A percentile compares a stretch with the other conserved stretches of the same genome.
These are phyloP conservation scores for Bubo blakistoni DNA, from an alignment of 2,113 vertebrate species.

Conservation along the genomic window DNA sequence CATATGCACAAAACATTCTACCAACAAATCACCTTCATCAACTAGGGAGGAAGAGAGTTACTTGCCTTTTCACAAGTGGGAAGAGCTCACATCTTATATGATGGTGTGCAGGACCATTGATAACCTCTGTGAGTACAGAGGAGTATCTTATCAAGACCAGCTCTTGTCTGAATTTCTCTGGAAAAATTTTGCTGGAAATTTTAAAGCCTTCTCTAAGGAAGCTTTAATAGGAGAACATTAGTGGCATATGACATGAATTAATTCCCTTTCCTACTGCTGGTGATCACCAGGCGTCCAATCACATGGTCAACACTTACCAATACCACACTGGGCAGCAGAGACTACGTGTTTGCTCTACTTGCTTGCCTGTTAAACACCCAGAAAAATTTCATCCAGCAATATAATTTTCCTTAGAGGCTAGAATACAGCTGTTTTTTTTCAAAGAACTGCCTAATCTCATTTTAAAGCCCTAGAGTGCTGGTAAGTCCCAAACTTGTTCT, in stretches of 20 bases:
- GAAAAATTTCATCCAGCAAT: not conserved
- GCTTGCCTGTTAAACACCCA: not conserved
- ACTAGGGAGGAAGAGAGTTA: not conserved
- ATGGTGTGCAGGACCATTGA: not conserved
- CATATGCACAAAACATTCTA: not conserved
- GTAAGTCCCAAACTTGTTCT: not conserved
- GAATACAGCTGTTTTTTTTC: not conserved
- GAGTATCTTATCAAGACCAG: not conserved
- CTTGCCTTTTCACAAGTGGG: not conserved
- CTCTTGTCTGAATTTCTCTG: not conserved
- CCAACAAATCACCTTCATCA: not conserved
- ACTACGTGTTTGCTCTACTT: not conserved
- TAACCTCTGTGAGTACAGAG: not conserved
- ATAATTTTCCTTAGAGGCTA: not conserved
- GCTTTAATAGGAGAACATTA: not conserved
- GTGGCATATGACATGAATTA: not conserved
- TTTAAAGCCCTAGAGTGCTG: not conserved
- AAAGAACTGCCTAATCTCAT: not conserved
- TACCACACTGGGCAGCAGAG: not conserved
- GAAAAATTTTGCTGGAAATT: not conserved
- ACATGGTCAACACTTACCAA: not conserved
- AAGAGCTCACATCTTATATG: accelerated
- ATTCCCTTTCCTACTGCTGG: not conserved
- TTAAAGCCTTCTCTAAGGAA: not conserved
- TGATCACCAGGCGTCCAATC: not conserved